Conservation (phyloP, 2,888 invertebrate species). For the Agrochola lychnidis region DNA sequence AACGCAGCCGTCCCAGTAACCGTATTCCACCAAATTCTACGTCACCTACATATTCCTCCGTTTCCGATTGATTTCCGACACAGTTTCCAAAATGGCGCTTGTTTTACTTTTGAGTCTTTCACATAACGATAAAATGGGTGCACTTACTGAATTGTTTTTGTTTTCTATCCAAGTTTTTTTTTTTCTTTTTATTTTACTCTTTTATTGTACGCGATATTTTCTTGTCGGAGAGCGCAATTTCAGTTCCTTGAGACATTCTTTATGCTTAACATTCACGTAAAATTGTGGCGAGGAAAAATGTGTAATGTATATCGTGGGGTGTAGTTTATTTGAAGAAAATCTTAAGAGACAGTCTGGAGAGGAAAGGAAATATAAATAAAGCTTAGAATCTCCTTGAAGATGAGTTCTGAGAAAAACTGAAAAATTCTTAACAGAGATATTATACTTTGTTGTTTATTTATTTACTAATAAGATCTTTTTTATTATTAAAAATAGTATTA, state of each 20-base stretch:
- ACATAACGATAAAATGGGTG: constrained; percentile 67
- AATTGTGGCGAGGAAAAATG: constrained; percentile 65
- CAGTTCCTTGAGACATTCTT: constrained; percentile 76
- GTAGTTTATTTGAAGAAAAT: constrained; percentile 65
- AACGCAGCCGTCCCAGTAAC: constrained; percentile 19
- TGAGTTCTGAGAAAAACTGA: constrained; percentile 38
- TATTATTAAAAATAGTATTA: neutral
- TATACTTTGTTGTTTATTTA: constrained; percentile 6
- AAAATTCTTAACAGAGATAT: constrained; percentile 11
- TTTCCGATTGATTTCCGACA: constrained; percentile 74
- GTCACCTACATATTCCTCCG: constrained; percentile 43
- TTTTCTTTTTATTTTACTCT: constrained; percentile 61
- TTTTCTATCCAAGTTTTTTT: constrained; percentile 72
- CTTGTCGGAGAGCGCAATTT: constrained; percentile 72
- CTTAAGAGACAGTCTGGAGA: constrained; percentile 51
- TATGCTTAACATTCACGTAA: constrained; percentile 68
- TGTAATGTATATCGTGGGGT: constrained; percentile 58
- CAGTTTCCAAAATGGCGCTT: constrained; percentile 49
- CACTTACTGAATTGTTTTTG: constrained; percentile 89
- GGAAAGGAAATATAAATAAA: constrained; percentile 56
- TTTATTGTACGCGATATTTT: constrained; percentile 66
- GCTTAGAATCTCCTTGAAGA: constrained; percentile 46
- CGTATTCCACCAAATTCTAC: constrained; percentile 21
- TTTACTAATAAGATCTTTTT: neutral
- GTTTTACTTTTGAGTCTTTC: constrained; percentile 1